Base-by-base conservation (phyloP, 2,797 vertebrate genomes). In the Pachyuromys duprasi region DNA sequence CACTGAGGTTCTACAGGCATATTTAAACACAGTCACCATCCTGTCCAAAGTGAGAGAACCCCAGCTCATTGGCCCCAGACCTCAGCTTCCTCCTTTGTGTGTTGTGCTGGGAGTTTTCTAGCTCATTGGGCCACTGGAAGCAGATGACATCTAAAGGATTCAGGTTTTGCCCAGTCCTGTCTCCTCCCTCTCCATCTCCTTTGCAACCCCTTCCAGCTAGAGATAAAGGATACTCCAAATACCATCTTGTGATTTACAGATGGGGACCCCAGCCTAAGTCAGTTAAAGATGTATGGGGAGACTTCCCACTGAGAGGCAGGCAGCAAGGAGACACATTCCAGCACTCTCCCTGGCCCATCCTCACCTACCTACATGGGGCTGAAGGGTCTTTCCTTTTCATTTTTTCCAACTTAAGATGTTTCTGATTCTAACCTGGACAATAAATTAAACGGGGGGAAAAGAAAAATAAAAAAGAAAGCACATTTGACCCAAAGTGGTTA, bases 391-490 rank as follows among this genome's bases (percentile, higher is more conserved):
- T 84, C 5, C 4, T 79, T 55, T 53, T 62, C 24, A n/a, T n/a
- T 63, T 28, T 87, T 57, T 28, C 31, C 60, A 39, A 24, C 5
- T 78, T 53, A 81, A 90, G 81, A 79, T 39, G 81, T 65, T 95
- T 93, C 84, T 94, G 87, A 86, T 91, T 92, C 57, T 72, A 78
- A 91, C 36, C 39, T 72, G 62, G 55, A 84, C 9, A 94, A 88
- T 87, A 49, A 65, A 76, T 83, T 70, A 14, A 80, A 15, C 31
- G 42, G 55, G 74, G 42, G 14, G 31, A 17, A 63, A n/a, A 75
- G 24, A 67, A 63, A 55, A 69, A 39, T 42, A 53, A 84, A 39
- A 63, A 65, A 87, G 49, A 75, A 88, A 82, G 39, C 20, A 53
- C 69, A 83, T 91, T 20, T 83, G 53, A 93, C 75, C 70, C 70